Percentiles rank a stretch among this genome's conserved stretches.
Conservation (phyloP, 2,797 vertebrate genomes). For the Protosalanx chinensis region DNA sequence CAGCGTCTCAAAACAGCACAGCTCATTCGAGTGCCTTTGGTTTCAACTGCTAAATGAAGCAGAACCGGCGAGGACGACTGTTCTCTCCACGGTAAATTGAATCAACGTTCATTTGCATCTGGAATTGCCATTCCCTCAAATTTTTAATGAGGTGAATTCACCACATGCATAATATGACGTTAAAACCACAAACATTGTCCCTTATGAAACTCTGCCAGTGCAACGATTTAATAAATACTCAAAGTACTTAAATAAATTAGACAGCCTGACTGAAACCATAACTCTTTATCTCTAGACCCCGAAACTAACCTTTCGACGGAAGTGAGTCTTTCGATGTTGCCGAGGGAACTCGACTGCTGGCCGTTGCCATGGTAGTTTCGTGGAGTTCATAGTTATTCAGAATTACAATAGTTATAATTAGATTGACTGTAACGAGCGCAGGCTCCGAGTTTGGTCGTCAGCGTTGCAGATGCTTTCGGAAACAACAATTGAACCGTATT, state of each 20-base stretch:
- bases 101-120: constrained; percentile 29
- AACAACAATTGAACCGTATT: too few relatives aligned
- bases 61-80: constrained; percentile 12
- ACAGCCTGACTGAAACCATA: not conserved
- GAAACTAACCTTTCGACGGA: not conserved
- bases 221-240: constrained; percentile 19
- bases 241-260: not conserved
- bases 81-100: constrained; percentile 18
- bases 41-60: constrained; percentile 21
- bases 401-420: too few relatives aligned
- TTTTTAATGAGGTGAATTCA: constrained; percentile 7
- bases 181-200: not conserved
- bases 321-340: not conserved
- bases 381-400: too few relatives aligned
- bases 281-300: not conserved
- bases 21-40: not conserved
- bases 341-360: too few relatives aligned
- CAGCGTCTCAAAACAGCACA: not conserved
- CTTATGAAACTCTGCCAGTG: constrained; percentile 4
- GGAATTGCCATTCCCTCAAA: constrained; percentile 11
- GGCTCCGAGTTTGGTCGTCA: too few relatives aligned
- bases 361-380: too few relatives aligned
- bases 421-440: too few relatives aligned
- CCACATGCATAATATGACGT: constrained; percentile 9
- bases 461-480: too few relatives aligned